These are phyloP conservation scores for Heptranchias perlo DNA, from an alignment of 2,113 vertebrate genomes.

Conservation along the genomic window DNA sequence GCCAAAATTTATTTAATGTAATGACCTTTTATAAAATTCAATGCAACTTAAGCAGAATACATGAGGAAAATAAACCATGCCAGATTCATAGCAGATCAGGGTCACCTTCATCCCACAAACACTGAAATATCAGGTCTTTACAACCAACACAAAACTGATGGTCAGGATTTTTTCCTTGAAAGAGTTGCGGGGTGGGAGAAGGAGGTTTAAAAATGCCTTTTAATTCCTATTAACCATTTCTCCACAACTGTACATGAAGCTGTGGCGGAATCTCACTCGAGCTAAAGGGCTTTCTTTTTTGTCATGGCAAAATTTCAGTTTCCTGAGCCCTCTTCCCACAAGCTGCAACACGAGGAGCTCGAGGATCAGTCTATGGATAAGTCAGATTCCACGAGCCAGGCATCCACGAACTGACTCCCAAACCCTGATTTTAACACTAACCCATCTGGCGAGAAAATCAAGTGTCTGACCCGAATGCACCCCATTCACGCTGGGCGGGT, in stretches of 20 bases:
- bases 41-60: background rate
- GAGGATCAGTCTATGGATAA: too few relatives aligned
- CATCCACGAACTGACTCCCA: too few relatives aligned
- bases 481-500: too few relatives aligned
- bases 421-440: too few relatives aligned
- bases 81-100: background rate
- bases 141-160: background rate
- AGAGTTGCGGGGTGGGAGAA: background rate
- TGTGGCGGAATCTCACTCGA: background rate
- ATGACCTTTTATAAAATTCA: background rate
- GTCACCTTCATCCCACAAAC: background rate
- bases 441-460: too few relatives aligned
- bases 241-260: background rate
- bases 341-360: too few relatives aligned
- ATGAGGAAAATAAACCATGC: background rate
- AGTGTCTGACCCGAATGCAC: too few relatives aligned
- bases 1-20: background rate
- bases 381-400: too few relatives aligned
- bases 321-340: too few relatives aligned
- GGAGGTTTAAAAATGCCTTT: background rate
- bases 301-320: too few relatives aligned
- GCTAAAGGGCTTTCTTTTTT: background rate
- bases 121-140: background rate
- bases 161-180: background rate
- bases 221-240: background rate